Conservation (phyloP, 2,888 invertebrate species). For the Ectemnius lituratus region DNA sequence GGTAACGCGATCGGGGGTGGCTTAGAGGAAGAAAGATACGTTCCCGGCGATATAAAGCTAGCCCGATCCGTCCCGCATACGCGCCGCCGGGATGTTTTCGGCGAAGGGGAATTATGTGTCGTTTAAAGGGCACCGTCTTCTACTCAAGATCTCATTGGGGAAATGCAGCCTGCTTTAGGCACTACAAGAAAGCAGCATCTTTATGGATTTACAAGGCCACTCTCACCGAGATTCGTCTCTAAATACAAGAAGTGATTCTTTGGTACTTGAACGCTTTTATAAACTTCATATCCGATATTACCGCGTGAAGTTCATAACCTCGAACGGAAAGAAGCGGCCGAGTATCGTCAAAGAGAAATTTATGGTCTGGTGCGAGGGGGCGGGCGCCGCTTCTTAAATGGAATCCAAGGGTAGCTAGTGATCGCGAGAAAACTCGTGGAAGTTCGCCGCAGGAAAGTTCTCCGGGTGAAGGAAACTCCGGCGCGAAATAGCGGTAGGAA, state of each 20-base stretch:
- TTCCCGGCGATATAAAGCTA: slow-evolving; percentile 26
- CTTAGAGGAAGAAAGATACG: slow-evolving; percentile 25
- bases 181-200: too few relatives aligned
- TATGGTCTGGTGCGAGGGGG: slow-evolving; percentile 17
- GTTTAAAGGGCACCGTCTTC: slow-evolving; percentile 18
- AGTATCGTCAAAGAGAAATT: slow-evolving; percentile 24
- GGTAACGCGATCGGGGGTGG: slow-evolving; percentile 28
- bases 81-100: slow-evolving; percentile 20
- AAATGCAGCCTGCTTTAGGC: too few relatives aligned
- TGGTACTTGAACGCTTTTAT: too few relatives aligned
- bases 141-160: not conserved
- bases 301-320: too few relatives aligned
- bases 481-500: slow-evolving; percentile 46
- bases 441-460: slow-evolving; percentile 64
- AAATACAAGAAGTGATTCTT: too few relatives aligned
- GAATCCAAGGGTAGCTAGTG: slow-evolving; percentile 26
- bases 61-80: not conserved
- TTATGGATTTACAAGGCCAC: too few relatives aligned
- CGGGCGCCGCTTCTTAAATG: slow-evolving; percentile 37
- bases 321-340: not conserved
- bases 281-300: too few relatives aligned
- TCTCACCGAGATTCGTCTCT: too few relatives aligned
- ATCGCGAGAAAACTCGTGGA: slow-evolving; percentile 61
- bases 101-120: slow-evolving; percentile 28
- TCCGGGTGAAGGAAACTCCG: slow-evolving; percentile 63